phyloP scores from a whole-genome alignment of 2,797 vertebrate genomes.

The Ficedula albicollis region DNA sequence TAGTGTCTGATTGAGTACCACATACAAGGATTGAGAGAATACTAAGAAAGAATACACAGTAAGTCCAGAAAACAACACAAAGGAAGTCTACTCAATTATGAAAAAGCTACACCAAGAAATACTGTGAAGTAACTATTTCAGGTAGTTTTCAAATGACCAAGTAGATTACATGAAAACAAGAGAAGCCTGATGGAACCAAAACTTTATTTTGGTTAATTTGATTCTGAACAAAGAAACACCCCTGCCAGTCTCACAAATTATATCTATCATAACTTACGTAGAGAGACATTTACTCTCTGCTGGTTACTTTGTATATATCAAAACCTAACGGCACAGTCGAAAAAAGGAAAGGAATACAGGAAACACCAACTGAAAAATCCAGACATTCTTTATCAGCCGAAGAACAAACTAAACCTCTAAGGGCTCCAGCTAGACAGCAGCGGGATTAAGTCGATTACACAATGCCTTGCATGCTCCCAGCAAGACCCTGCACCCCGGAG shows the following conservation, averaged over 20 bases:
- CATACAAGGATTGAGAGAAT: neutral
- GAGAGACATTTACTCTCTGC: too few relatives aligned
- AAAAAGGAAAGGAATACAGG: neutral
- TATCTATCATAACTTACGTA: accelerated
- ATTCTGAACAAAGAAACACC: neutral
- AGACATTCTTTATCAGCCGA: neutral
- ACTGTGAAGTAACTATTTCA: neutral
- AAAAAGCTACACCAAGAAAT: neutral
- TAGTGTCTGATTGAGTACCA: neutral
- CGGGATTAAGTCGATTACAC: neutral
- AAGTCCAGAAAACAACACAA: neutral
- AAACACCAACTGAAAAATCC: neutral
- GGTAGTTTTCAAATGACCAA: neutral
- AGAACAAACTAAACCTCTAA: neutral
- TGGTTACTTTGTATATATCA: neutral
- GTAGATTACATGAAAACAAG: neutral
- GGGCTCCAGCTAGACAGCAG: neutral
- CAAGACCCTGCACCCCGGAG: neutral
- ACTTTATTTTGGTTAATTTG: neutral
- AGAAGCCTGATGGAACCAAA: neutral
- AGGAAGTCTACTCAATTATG: neutral
- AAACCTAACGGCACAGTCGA: neutral
- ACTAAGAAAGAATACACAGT: neutral
- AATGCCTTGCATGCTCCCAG: neutral
- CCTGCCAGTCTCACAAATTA: neutral